A percentile compares a stretch with the other conserved stretches of the same genome.
Conservation (phyloP, 2,888 invertebrate genomes). For the Operophtera brumata region DNA sequence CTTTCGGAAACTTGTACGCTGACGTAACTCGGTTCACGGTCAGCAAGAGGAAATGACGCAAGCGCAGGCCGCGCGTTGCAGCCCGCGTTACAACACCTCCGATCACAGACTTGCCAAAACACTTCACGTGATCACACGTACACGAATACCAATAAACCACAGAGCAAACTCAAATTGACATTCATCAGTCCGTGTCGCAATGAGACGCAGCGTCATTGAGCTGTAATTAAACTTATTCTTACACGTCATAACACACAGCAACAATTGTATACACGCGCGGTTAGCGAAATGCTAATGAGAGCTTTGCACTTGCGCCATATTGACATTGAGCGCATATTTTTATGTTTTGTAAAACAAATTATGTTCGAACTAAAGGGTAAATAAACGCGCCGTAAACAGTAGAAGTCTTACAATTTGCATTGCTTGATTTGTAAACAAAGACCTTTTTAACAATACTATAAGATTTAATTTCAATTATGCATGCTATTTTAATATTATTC, state of each 20-base stretch:
- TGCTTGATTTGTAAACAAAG: slow-evolving; percentile 11
- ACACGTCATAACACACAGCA: slow-evolving; percentile 21
- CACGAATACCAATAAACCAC: slow-evolving; percentile 31
- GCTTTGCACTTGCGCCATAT: slow-evolving; percentile 44
- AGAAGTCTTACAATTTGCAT: neutral
- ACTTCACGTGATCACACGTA: slow-evolving; percentile 44
- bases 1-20: slow-evolving; percentile 49
- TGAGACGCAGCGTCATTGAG: slow-evolving; percentile 28
- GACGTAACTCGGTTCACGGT: slow-evolving; percentile 78
- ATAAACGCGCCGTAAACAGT: slow-evolving; percentile 3
- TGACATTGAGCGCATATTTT: slow-evolving; percentile 45
- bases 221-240: slow-evolving; percentile 37
- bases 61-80: slow-evolving; percentile 54
- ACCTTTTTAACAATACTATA: slow-evolving; percentile 15
- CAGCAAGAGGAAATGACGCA: slow-evolving; percentile 78
- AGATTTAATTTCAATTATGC: slow-evolving; percentile 20
- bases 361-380: neutral
- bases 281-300: slow-evolving; percentile 44
- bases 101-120: slow-evolving; percentile 60
- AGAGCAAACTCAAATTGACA: slow-evolving; percentile 39
- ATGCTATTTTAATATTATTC: slow-evolving; percentile 20
- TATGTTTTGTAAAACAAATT: slow-evolving; percentile 31
- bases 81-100: slow-evolving; percentile 56
- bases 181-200: slow-evolving; percentile 33
- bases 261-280: slow-evolving; percentile 24